Evolutionary conservation across 1,140 invertebrate species (phyloP), one percentile per base, ranked within the genome.

Genomic region (Chionoecetes opilio): DNA sequence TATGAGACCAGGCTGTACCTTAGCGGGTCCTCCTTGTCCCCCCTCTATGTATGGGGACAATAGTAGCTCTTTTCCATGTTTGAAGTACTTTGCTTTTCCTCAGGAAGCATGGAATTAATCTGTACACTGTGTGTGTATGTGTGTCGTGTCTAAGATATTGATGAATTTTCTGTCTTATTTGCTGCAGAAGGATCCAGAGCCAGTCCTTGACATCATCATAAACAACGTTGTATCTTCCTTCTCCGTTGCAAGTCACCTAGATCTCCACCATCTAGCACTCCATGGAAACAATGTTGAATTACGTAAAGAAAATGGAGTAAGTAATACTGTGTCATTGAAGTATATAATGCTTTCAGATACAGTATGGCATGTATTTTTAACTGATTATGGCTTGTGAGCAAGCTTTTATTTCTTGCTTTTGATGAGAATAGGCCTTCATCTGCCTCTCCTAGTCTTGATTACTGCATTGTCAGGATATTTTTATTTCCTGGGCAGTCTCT

Each of bases 221-320:
- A 99, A 99, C 97, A 99, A 99, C 98, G 99, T 99, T 96, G 99
- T 99, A 95, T 99, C 99, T 97, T 99, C 98, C 97, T 99, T 99
- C 97, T 99, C 98, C 97, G 99, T 99, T 92, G 98, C 99, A 96
- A 99, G 99, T 97, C 99, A 99, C 97, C 97, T 99, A 96, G 99
- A 99, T 98, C 97, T 99, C 96, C 98, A 99, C 97, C 98, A 99
- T 97, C 99, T 99, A 96, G 99, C 99, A 85, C 97, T 99, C 96
- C 98, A 98, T 96, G 99, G 99, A 96, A 97, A 98, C 88, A 99
- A 99, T 97, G 99, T 99, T 53, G 99, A 99, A 97, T 99, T 99
- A 97, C 98, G 98, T 95, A 98, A 99, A 96, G 99, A 99, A 97
- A 99, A 99, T 97, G 99, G 99, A 96, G 98, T 98, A 97, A 97